Evolutionary conservation across 2,888 invertebrate species (phyloP).

Genomic region (Thumatha senex): DNA sequence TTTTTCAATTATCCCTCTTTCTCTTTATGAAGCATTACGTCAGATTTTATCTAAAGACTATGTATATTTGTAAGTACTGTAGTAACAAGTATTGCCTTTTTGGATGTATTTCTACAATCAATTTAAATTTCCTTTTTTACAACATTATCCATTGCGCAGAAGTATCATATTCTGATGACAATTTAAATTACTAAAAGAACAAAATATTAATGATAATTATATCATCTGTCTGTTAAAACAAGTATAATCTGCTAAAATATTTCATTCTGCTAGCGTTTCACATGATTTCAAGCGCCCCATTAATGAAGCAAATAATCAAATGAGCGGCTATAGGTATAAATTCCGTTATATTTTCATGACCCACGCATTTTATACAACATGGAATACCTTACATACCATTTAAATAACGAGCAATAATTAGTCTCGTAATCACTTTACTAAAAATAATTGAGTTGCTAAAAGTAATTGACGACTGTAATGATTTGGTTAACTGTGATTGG

Average conservation of each 20-base stretch:
- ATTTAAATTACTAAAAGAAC: too few species aligned
- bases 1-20: constrained; percentile 79
- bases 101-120: too few species aligned
- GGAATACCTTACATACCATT: constrained; percentile 1
- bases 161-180: too few species aligned
- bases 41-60: constrained; percentile 59
- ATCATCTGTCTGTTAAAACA: too few species aligned
- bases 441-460: background rate
- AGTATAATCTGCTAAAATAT: too few species aligned
- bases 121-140: too few species aligned
- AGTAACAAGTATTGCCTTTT: constrained; percentile 32
- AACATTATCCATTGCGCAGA: too few species aligned
- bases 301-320: background rate
- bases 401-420: constrained; percentile 14
- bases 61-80: constrained; percentile 47
- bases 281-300: background rate
- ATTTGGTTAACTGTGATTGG: constrained; percentile 7
- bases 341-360: background rate
- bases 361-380: background rate
- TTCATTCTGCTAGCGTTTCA: too few species aligned
- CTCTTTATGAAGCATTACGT: constrained; percentile 64
- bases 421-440: constrained; percentile 5
- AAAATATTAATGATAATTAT: too few species aligned
- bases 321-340: background rate
- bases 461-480: constrained; percentile 16